phyloP scores from a whole-genome alignment of 2,113 vertebrate genomes.

The Brachyhypopomus occidentalis region DNA sequence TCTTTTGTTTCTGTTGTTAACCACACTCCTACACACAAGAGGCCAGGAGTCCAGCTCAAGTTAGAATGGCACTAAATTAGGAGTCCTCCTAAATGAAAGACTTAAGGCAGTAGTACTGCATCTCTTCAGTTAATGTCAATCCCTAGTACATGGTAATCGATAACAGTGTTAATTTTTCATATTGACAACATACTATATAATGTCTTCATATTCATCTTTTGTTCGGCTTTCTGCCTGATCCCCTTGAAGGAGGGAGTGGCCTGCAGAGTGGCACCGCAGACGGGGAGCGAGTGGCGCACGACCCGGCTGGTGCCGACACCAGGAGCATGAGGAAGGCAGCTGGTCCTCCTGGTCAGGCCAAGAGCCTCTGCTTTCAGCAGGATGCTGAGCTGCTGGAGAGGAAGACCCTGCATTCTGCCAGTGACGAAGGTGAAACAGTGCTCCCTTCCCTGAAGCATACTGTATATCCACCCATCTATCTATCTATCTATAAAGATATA shows the following conservation, averaged over 20 bases:
- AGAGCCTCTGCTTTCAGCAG: constrained; percentile 31
- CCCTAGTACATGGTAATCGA: not conserved
- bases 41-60: not conserved
- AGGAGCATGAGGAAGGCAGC: constrained; percentile 50
- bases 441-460: too few relatives aligned
- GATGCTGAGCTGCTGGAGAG: constrained; percentile 11
- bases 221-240: constrained; percentile 32
- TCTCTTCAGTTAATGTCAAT: constrained; percentile 4
- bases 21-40: not conserved
- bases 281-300: constrained; percentile 47
- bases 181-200: not conserved
- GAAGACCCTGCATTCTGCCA: constrained; percentile 18
- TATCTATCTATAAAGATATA: too few relatives aligned
- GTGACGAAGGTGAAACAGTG: constrained; percentile 32
- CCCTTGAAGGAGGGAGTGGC: constrained; percentile 43
- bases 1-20: constrained; percentile 30
- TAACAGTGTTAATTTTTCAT: not conserved
- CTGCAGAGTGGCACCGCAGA: constrained; percentile 40
- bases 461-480: too few relatives aligned
- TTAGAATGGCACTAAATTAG: not conserved
- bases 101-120: not conserved
- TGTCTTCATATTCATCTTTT: constrained; percentile 24
- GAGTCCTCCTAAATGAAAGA: not conserved
- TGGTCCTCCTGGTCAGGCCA: constrained; percentile 32
- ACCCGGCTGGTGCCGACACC: constrained; percentile 39